Evolutionary conservation across 2,113 vertebrate genomes (phyloP).

Genomic region (Myotis yumanensis): DNA sequence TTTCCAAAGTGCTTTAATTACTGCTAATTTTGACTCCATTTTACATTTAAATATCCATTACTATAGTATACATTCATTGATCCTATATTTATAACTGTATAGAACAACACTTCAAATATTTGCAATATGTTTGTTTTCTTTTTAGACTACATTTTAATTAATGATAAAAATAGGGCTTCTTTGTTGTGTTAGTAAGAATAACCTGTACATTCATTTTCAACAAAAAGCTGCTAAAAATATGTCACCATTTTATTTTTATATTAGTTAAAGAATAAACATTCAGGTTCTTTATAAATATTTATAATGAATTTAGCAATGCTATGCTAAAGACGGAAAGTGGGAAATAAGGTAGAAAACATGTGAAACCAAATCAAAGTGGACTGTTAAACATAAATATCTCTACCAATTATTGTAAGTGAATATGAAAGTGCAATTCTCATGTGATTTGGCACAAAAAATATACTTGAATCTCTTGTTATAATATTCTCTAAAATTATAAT

Average conservation of each 20-base stretch:
- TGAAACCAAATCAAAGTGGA: not conserved
- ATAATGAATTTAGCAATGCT: not conserved
- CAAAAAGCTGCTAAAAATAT: not conserved
- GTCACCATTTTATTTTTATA: not conserved
- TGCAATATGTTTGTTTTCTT: not conserved
- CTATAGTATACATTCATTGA: not conserved
- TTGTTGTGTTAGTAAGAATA: not conserved
- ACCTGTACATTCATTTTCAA: not conserved
- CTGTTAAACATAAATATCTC: not conserved
- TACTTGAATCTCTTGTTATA: not conserved
- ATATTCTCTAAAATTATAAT: not conserved
- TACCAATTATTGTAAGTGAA: not conserved
- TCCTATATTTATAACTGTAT: not conserved
- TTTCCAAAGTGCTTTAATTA: not conserved
- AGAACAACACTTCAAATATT: not conserved
- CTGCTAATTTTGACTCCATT: not conserved
- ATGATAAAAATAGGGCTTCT: not conserved
- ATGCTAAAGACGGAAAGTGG: not conserved
- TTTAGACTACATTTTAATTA: not conserved
- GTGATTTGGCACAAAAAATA: not conserved
- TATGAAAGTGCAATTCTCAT: not conserved
- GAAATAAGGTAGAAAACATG: not conserved
- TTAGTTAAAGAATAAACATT: not conserved
- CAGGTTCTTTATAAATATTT: not conserved
- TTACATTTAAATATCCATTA: not conserved